phyloP scores from a whole-genome alignment of 2,888 invertebrate genomes.

The Muschampia plurimacula region DNA sequence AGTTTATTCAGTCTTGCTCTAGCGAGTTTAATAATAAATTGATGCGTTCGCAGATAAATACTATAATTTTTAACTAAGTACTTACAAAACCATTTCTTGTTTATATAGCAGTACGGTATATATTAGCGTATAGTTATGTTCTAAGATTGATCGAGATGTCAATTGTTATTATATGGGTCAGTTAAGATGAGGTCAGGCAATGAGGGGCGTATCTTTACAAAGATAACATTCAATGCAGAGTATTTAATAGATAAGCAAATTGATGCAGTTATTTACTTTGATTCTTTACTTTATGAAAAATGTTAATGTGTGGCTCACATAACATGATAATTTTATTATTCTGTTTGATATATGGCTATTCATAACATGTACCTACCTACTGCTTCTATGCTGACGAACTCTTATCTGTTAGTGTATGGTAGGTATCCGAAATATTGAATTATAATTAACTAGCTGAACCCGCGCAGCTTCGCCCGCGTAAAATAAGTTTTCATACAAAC shows the following conservation, averaged over 20 bases:
- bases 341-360: neutral
- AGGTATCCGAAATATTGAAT: neutral
- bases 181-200: slow-evolving; percentile 35
- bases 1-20: neutral
- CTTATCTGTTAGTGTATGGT: neutral
- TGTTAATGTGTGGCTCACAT: neutral
- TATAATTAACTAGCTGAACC: too few relatives aligned
- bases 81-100: slow-evolving; percentile 5
- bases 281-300: slow-evolving; percentile 1
- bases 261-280: slow-evolving; percentile 11
- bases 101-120: neutral
- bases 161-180: slow-evolving; percentile 39
- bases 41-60: too few relatives aligned
- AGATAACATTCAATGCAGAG: slow-evolving; percentile 16
- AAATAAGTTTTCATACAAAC: too few relatives aligned
- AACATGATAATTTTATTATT: neutral
- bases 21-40: too few relatives aligned
- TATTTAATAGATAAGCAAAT: slow-evolving; percentile 7
- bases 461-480: too few relatives aligned
- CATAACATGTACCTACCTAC: neutral
- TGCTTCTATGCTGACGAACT: neutral
- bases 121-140: neutral
- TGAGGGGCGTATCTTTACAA: slow-evolving; percentile 28
- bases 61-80: slow-evolving; percentile 9
- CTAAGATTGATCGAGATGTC: slow-evolving; percentile 30